Conservation (phyloP, 2,113 vertebrate genomes). For the Ailurus styani region DNA sequence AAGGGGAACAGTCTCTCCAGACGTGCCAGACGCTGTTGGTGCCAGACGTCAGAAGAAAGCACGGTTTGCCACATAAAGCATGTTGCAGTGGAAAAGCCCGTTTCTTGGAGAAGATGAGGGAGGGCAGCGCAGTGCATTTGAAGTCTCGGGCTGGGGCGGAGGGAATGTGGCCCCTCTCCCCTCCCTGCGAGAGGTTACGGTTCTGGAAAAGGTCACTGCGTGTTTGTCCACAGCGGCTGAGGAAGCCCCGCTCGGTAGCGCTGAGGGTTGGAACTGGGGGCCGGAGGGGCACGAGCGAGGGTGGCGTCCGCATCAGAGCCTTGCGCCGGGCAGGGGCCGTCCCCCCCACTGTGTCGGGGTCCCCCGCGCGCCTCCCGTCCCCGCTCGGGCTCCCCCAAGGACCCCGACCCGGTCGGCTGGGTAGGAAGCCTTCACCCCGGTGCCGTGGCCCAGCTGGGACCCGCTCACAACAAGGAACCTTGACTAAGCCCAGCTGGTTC, state of each 20-base stretch:
- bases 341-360: rapidly evolving
- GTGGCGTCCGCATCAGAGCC: rapidly evolving
- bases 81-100: constrained; percentile 86
- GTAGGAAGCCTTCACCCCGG: neutral
- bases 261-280: neutral
- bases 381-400: neutral
- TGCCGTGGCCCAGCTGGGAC: constrained; percentile 8
- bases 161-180: constrained; percentile 55
- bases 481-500: constrained; percentile 40
- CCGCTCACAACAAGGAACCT: constrained; percentile 1
- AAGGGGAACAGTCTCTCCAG: constrained; percentile 85
- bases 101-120: constrained; percentile 72
- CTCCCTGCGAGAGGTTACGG: constrained; percentile 74
- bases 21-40: constrained; percentile 87
- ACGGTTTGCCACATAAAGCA: constrained; percentile 88
- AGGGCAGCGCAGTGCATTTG: constrained; percentile 67
- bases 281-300: neutral
- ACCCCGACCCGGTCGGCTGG: rapidly evolving
- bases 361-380: rapidly evolving
- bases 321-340: neutral
- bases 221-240: constrained; percentile 57
- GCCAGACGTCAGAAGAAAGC: constrained; percentile 89
- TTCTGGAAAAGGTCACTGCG: constrained; percentile 75
- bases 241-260: constrained; percentile 26
- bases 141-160: constrained; percentile 70